Evolutionary conservation across 2,888 invertebrate genomes (phyloP).

Genomic region (Dasypolia templi): DNA sequence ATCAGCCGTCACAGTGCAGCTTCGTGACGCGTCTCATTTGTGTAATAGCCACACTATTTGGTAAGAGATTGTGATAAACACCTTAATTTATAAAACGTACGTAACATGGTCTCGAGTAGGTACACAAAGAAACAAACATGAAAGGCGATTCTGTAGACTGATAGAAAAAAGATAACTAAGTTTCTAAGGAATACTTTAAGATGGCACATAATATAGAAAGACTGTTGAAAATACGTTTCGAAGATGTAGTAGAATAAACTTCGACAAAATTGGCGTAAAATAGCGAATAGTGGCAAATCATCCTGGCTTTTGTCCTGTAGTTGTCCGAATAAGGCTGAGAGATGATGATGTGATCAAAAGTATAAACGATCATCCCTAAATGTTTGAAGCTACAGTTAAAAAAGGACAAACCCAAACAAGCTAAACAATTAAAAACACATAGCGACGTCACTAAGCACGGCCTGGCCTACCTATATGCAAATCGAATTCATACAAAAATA

Average conservation of each 20-base stretch:
- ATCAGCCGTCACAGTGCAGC: constrained; percentile 12
- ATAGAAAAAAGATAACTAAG: background rate
- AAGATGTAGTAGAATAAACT: background rate
- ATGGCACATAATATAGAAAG: background rate
- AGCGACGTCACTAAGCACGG: constrained; percentile 14
- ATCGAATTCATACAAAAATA: constrained; percentile 36
- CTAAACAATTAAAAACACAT: constrained; percentile 6
- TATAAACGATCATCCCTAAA: background rate
- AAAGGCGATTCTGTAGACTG: background rate
- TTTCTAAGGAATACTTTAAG: background rate
- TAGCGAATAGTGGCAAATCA: too few relatives aligned
- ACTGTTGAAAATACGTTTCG: background rate
- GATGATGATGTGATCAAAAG: background rate
- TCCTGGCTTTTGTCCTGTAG: background rate
- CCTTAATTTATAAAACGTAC: constrained; percentile 50
- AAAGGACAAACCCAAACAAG: constrained; percentile 10
- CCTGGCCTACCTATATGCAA: constrained; percentile 50
- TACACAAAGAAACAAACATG: constrained; percentile 29
- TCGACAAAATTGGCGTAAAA: too few relatives aligned
- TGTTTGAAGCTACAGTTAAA: background rate
- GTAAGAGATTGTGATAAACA: constrained; percentile 60
- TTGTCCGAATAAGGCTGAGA: too few relatives aligned
- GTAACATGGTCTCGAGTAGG: constrained; percentile 8
- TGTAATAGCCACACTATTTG: constrained; percentile 62
- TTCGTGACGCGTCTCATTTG: constrained; percentile 65